Conservation (phyloP, 2,797 vertebrate genomes). For the Sebastes diploproa region DNA sequence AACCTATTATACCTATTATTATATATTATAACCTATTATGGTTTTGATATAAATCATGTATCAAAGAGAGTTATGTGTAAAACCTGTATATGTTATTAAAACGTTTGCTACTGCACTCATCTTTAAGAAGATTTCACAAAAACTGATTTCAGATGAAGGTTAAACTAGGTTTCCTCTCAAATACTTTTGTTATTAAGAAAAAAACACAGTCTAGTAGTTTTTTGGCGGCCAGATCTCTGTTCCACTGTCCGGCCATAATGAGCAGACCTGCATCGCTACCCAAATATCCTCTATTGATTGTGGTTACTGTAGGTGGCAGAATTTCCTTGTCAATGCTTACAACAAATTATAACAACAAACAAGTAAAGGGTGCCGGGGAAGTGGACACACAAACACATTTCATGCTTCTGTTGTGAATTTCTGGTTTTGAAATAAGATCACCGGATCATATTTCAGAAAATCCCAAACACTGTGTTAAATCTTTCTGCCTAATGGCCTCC, state of each 20-base stretch:
- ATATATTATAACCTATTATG: too few relatives aligned
- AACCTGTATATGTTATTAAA: neutral
- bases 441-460: constrained; percentile 43
- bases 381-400: neutral
- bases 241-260: constrained; percentile 18
- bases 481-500: constrained; percentile 57
- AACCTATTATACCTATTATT: neutral
- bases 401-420: constrained; percentile 15
- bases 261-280: constrained; percentile 21
- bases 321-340: constrained; percentile 33
- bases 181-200: neutral
- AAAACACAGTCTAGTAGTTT: neutral
- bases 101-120: neutral
- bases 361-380: neutral
- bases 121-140: neutral
- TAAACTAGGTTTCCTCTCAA: neutral
- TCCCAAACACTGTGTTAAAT: constrained; percentile 49
- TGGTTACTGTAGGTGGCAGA: constrained; percentile 26
- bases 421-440: constrained; percentile 40
- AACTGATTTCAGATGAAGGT: neutral
- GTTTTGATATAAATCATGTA: neutral
- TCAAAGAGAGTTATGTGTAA: neutral
- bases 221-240: constrained; percentile 5
- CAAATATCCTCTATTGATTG: constrained; percentile 39
- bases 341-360: constrained; percentile 33